These are phyloP conservation scores for Otolemur crassicaudatus DNA, from an alignment of 2,797 vertebrate genomes.

Conservation along the genomic window DNA sequence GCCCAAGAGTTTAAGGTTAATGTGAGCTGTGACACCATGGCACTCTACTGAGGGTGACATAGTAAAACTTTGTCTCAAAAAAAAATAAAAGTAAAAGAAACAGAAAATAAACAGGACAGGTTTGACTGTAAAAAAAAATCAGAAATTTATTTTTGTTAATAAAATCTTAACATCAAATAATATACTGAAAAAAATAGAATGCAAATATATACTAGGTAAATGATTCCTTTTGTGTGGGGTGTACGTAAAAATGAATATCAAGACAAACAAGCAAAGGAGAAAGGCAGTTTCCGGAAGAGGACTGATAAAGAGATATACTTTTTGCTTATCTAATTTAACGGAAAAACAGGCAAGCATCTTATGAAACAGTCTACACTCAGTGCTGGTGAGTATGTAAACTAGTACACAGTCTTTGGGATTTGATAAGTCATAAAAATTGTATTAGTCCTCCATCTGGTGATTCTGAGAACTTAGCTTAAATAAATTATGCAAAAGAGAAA, in stretches of 20 bases:
- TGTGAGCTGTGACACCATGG: too few species aligned
- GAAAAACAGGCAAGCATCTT: not conserved
- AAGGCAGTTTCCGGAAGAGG: not conserved
- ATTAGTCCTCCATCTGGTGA: not conserved
- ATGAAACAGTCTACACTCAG: not conserved
- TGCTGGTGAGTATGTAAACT: rapidly evolving
- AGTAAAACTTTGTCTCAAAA: too few species aligned
- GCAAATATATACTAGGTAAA: not conserved
- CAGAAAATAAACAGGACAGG: not conserved
- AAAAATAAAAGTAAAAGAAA: not conserved
- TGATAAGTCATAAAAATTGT: not conserved
- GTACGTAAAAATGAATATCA: not conserved
- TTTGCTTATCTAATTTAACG: not conserved
- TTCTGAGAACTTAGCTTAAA: not conserved
- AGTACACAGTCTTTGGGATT: not conserved
- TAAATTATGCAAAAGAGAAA: constrained; percentile 18
- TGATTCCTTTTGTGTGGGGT: not conserved
- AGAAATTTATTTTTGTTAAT: not conserved
- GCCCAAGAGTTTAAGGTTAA: too few species aligned
- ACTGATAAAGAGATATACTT: not conserved
- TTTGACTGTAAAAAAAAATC: not conserved
- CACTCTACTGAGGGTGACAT: too few species aligned
- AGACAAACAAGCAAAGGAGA: not conserved
- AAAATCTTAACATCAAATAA: not conserved
- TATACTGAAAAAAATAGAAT: not conserved